Evolutionary conservation across 2,797 vertebrate genomes (phyloP).

Genomic region (Neosalanx taihuensis): DNA sequence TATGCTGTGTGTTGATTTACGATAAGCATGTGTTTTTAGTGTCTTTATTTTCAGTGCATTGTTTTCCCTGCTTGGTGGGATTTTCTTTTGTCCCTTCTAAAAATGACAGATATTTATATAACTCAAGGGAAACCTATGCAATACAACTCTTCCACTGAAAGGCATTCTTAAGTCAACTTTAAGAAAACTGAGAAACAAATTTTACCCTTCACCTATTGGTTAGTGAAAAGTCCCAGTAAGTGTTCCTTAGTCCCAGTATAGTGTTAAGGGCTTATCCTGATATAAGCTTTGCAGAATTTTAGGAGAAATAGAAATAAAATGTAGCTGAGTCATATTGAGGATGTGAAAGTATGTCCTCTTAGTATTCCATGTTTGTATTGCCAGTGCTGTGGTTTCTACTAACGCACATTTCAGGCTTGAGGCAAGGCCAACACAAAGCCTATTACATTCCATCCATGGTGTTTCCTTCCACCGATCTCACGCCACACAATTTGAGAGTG

Average conservation of each 20-base stretch:
- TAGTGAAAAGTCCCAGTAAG: background rate
- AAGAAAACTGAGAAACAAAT: background rate
- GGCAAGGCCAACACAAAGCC: slow-evolving; percentile 8
- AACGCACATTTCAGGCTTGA: background rate
- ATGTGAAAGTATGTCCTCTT: slow-evolving; percentile 26
- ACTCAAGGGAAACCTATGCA: slow-evolving; percentile 58
- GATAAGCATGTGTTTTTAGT: slow-evolving; percentile 36
- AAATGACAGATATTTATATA: slow-evolving; percentile 23
- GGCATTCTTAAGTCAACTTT: slow-evolving; percentile 3
- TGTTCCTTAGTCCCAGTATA: slow-evolving; percentile 7
- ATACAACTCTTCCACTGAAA: slow-evolving; percentile 23
- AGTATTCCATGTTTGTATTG: background rate
- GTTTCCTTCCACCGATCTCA: slow-evolving; percentile 13
- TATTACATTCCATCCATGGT: slow-evolving; percentile 26
- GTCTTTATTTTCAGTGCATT: slow-evolving; percentile 33
- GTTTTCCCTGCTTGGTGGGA: slow-evolving; percentile 8
- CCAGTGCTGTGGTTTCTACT: slow-evolving; percentile 13
- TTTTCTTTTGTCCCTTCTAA: slow-evolving; percentile 24
- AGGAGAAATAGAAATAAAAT: slow-evolving; percentile 7
- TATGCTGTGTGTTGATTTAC: slow-evolving; percentile 30
- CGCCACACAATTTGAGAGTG: slow-evolving; percentile 11
- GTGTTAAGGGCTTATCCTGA: background rate
- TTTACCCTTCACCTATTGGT: slow-evolving; percentile 22
- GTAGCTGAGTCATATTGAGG: slow-evolving; percentile 15
- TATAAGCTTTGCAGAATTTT: slow-evolving; percentile 8